A percentile compares a stretch with the other conserved stretches of the same genome.
phyloP scores from a whole-genome alignment of 92 coral and sea anemone genomes.

The Virgularia gustaviana region DNA sequence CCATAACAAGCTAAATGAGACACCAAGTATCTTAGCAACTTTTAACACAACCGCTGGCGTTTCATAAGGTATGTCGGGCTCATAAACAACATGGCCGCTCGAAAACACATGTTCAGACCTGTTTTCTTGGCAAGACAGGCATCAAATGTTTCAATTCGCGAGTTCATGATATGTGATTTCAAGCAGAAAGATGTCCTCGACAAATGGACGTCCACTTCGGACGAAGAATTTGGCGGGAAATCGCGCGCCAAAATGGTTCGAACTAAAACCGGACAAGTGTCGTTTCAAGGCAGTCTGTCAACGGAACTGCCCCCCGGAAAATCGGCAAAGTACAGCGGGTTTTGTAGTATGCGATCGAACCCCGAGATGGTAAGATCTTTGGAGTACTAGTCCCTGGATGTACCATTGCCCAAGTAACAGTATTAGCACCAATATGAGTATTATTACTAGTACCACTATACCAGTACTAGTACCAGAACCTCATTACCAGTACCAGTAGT shows the following conservation, averaged over 20 bases:
- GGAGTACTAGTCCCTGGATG: not conserved
- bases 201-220: conserved; percentile 75
- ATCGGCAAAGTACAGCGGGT: conserved; percentile 82
- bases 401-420: not conserved
- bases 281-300: conserved; percentile 73
- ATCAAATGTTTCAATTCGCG: conserved; percentile 21
- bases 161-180: conserved; percentile 84
- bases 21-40: too few relatives aligned
- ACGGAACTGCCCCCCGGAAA: conserved; percentile 74
- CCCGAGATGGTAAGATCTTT: conserved; percentile 75
- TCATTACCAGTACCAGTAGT: not conserved
- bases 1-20: too few relatives aligned
- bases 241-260: conserved; percentile 72
- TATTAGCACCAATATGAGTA: not conserved
- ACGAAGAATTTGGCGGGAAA: conserved; percentile 82
- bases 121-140: conserved; percentile 1
- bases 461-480: too few relatives aligned
- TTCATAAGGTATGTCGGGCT: not conserved
- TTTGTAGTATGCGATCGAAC: conserved; percentile 86
- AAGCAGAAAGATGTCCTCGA: conserved; percentile 60
- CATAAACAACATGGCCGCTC: conserved; percentile 24
- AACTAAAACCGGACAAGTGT: conserved; percentile 70
- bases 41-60: not conserved
- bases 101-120: not conserved
- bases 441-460: too few relatives aligned